Evolutionary conservation across 2,888 invertebrate genomes (phyloP).

Genomic region (Heterodera filipjevi): DNA sequence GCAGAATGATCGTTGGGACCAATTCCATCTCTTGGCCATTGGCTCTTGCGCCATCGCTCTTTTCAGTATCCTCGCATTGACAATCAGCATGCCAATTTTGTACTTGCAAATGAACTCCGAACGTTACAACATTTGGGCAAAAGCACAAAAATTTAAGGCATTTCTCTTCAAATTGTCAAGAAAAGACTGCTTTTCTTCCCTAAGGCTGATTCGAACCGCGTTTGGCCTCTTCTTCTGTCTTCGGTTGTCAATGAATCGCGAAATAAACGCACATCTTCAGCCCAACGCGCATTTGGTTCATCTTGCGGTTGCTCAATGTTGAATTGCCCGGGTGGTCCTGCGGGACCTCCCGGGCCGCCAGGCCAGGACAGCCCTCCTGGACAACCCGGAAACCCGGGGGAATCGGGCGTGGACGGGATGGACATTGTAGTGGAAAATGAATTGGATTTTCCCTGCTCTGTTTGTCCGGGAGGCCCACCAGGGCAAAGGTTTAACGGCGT

Average conservation of each 20-base stretch:
- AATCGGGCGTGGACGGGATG: conserved; percentile 59
- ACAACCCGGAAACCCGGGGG: conserved; percentile 51
- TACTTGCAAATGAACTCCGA: conserved; percentile 29
- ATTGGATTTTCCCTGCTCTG: conserved; percentile 62
- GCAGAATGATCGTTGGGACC: conserved; percentile 16
- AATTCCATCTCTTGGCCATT: conserved; percentile 42
- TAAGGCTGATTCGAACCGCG: conserved; percentile 31
- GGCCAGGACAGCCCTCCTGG: conserved; percentile 63
- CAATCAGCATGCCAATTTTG: conserved; percentile 38
- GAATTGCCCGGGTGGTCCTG: conserved; percentile 61
- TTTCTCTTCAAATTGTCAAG: not conserved
- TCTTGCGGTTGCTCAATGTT: conserved; percentile 35
- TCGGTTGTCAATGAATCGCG: not conserved
- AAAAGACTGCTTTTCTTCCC: conserved; percentile 17
- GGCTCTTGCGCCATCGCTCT: conserved; percentile 36
- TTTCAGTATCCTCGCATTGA: conserved; percentile 33
- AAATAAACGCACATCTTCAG: not conserved
- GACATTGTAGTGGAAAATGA: conserved; percentile 63
- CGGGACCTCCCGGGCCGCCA: conserved; percentile 60
- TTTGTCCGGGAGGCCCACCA: conserved; percentile 65
- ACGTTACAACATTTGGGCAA: conserved; percentile 25
- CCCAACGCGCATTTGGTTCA: not conserved
- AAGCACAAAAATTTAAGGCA: conserved; percentile 38
- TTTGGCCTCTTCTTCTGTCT: conserved; percentile 38
- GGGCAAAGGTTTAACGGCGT: conserved; percentile 48